These are phyloP conservation scores for Corythucha ciliata DNA, from an alignment of 2,888 invertebrate genomes.

Conservation along the genomic window DNA sequence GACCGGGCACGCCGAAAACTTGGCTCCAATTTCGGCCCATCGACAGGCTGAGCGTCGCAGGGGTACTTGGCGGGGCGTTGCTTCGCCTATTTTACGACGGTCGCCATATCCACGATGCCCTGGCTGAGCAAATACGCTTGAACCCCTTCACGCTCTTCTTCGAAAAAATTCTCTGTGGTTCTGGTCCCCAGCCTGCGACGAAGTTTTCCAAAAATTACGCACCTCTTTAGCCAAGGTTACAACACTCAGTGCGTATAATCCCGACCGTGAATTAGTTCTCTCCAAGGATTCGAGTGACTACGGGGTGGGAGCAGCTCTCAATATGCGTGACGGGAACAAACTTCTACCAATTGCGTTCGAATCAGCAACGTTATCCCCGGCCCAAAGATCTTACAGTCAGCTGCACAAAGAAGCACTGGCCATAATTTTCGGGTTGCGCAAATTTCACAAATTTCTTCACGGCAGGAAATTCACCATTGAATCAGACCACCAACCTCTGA, in stretches of 20 bases:
- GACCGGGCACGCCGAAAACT: too few relatives aligned
- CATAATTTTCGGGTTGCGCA: constrained; percentile 17
- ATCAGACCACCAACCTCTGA: constrained; percentile 6
- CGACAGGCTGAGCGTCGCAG: too few relatives aligned
- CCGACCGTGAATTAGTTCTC: constrained; percentile 18
- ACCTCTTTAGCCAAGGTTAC: constrained; percentile 2
- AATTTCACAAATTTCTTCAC: constrained; percentile 22
- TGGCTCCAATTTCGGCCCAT: too few relatives aligned
- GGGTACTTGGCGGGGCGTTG: too few relatives aligned
- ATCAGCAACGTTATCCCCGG: constrained; percentile 19
- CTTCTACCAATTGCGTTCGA: constrained; percentile 21
- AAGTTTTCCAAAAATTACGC: constrained; percentile 16
- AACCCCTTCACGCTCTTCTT: constrained; percentile 14
- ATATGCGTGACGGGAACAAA: constrained; percentile 11
- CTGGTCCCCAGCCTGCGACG: constrained; percentile 14
- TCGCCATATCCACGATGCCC: too few relatives aligned
- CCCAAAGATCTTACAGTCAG: constrained; percentile 23
- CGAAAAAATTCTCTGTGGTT: constrained; percentile 7
- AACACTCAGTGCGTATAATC: constrained; percentile 25
- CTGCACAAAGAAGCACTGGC: constrained; percentile 20
- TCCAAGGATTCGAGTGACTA: constrained; percentile 26
- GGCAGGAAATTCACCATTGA: constrained; percentile 4
- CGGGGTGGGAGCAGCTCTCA: constrained; percentile 28
- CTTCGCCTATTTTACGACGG: too few relatives aligned
- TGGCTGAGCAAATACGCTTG: constrained; percentile 16